Percentiles rank a stretch among this genome's conserved stretches.
These are phyloP conservation scores for Kuschelorhynchus macadamiae DNA, from an alignment of 2,888 invertebrate species.

Conservation along the genomic window DNA sequence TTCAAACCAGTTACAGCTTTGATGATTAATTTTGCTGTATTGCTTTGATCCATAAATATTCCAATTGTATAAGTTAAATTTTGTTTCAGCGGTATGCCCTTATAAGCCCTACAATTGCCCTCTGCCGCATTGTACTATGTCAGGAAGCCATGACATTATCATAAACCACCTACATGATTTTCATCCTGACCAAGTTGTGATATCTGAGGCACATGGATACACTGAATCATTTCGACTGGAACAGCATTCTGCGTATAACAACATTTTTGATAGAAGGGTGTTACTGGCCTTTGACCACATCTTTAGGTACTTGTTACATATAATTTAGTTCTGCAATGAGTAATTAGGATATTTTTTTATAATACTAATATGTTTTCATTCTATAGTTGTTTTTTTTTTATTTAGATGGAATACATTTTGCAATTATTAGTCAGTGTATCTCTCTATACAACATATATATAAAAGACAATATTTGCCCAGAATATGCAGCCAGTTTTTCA, in stretches of 20 bases:
- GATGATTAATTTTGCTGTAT: too few species aligned
- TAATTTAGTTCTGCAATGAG: not conserved
- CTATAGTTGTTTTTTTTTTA: too few species aligned
- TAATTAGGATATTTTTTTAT: not conserved
- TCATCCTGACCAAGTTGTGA: constrained; percentile 53
- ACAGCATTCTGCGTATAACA: constrained; percentile 44
- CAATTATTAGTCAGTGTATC: too few species aligned
- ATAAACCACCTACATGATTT: constrained; percentile 52
- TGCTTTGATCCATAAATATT: too few species aligned
- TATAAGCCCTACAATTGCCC: constrained; percentile 61
- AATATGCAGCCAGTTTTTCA: too few species aligned
- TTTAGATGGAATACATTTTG: too few species aligned
- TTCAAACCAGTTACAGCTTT: too few species aligned
- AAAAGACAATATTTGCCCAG: too few species aligned
- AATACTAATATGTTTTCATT: too few species aligned
- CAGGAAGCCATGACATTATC: constrained; percentile 54
- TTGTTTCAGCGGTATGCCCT: constrained; percentile 52
- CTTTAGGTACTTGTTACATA: constrained; percentile 54
- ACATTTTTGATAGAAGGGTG: constrained; percentile 54
- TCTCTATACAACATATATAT: not conserved
- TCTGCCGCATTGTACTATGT: constrained; percentile 54
- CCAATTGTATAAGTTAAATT: too few species aligned
- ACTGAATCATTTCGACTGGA: constrained; percentile 54
- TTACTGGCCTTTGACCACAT: constrained; percentile 58
- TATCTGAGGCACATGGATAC: constrained; percentile 50